Evolutionary conservation across 2,888 invertebrate species (phyloP).

Genomic region (Chloroclystis v-ata): DNA sequence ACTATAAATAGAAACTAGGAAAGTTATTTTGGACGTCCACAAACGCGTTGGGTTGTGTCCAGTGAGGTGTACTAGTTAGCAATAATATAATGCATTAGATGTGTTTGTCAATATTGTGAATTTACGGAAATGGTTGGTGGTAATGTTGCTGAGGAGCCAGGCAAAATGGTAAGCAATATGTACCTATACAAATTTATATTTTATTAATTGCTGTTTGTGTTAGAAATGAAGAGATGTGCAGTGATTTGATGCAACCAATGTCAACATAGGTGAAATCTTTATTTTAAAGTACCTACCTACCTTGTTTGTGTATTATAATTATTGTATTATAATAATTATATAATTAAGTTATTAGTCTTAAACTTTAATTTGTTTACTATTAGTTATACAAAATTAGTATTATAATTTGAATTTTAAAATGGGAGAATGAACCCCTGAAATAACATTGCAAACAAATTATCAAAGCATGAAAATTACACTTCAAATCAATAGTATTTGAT

Average conservation of each 20-base stretch:
- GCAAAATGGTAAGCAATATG: conserved; percentile 24
- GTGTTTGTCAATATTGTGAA: conserved; percentile 19
- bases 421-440: too few species aligned
- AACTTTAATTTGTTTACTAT: too few species aligned
- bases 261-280: conserved; percentile 4
- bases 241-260: conserved; percentile 9
- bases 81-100: conserved; percentile 8
- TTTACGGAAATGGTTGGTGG: conserved; percentile 26
- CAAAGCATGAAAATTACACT: too few species aligned
- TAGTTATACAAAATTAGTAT: too few species aligned
- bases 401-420: too few species aligned
- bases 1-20: conserved; percentile 70
- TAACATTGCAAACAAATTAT: too few species aligned
- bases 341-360: too few species aligned
- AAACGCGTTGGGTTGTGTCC: conserved; percentile 21
- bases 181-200: not conserved
- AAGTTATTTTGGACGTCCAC: conserved; percentile 55
- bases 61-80: conserved; percentile 20
- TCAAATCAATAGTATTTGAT: too few species aligned
- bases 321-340: too few species aligned
- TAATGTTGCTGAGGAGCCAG: conserved; percentile 12
- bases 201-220: not conserved
- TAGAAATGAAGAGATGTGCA: too few species aligned
- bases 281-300: conserved; percentile 20
- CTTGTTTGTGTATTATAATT: conserved; percentile 22